Base-by-base conservation (phyloP, 2,888 invertebrate genomes). In the Ctenicera cuprea region DNA sequence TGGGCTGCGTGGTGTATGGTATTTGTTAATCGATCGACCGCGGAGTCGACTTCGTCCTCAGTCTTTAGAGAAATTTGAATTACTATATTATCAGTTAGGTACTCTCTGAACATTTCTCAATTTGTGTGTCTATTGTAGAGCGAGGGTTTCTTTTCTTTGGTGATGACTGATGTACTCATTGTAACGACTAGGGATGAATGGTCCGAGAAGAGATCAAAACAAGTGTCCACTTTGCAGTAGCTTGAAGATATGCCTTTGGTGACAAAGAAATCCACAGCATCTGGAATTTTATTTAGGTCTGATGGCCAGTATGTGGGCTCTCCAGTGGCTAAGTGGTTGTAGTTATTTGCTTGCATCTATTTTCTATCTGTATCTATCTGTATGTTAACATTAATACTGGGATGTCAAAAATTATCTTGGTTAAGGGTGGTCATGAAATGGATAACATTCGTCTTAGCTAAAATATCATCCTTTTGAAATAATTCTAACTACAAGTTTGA, bases 71-170 rank as follows among this genome's bases (percentile, higher is more conserved):
- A 50, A 11, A 33, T 30, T 48, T 66, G 50, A 43, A 66, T 12
- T 66, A 33, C 48, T 48, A 16, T 61, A 61, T 61, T 61, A 18
- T 61, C 65, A 14, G 64, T 30, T 12, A 78, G 16, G 43, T 37
- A 65, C 62, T 62, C 65, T 57, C 48, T 48, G 50, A 74, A 78
- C 33, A 22, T 12, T 11, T 71, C 63, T 74, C 77, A 77, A 59
- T 78, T 67, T 22, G 75, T 79, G 37, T 70, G 68, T 54, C 74
- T 75, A 45, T 61, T 68, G 61, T 50, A 43, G 33, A 63, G 41
- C n/a, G 52, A 37, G n/a, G 70, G 62, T 16, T 33, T 62, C 30
- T 30, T 70, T 48, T 48, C 18, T 33, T 66, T 66, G 50, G 66
- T 54, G 16, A 54, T 66, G 48, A 52, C 48, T 12, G 54, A 66